These are phyloP conservation scores for Stegophylla sp. DNA, from an alignment of 2,888 invertebrate species.

Conservation along the genomic window DNA sequence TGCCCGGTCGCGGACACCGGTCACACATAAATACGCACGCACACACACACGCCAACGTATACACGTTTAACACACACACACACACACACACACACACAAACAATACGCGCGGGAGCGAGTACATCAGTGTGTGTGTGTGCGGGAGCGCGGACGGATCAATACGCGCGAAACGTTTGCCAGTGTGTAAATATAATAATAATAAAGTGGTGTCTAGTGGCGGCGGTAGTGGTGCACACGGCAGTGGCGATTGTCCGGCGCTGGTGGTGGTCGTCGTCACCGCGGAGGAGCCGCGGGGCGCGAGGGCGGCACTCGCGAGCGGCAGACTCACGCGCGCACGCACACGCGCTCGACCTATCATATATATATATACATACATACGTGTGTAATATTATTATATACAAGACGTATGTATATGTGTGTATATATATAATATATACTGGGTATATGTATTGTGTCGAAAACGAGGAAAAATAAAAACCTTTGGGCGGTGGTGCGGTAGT, in stretches of 20 bases:
- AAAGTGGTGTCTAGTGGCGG: conserved; percentile 35
- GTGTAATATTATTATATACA: too few species aligned
- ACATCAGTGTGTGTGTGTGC: neutral
- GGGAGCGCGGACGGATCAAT: conserved; percentile 39
- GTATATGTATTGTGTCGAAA: too few species aligned
- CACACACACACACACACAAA: neutral
- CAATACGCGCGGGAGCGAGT: neutral
- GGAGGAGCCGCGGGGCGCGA: neutral
- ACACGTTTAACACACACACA: neutral
- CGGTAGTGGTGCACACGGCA: neutral
- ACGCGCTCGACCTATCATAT: neutral
- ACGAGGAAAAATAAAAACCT: neutral
- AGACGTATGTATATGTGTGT: too few species aligned
- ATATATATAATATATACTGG: too few species aligned
- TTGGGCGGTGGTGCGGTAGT: neutral
- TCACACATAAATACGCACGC: neutral
- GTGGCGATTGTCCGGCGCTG: neutral
- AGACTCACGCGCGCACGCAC: neutral
- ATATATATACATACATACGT: too few species aligned
- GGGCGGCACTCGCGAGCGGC: neutral
- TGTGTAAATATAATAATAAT: conserved; percentile 57
- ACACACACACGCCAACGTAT: neutral
- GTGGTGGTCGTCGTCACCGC: too few species aligned
- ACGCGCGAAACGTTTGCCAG: conserved; percentile 50
- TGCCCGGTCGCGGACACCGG: neutral